Conservation (phyloP, 2,888 invertebrate species). For the Caenorhabditis angaria region DNA sequence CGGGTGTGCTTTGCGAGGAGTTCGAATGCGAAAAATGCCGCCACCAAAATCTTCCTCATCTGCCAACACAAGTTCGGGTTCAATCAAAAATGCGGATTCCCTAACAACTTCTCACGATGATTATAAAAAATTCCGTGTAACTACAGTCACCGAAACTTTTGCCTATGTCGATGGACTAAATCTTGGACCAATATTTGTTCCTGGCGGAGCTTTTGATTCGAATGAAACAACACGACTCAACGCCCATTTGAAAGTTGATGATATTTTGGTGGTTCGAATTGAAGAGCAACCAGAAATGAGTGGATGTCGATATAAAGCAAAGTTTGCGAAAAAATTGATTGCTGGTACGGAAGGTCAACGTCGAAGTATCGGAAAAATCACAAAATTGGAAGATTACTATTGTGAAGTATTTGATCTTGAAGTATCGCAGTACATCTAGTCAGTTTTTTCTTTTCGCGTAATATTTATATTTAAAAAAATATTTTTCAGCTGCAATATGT, state of each 20-base stretch:
- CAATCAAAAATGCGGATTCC: not conserved
- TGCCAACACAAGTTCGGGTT: not conserved
- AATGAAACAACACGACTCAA: slow-evolving; percentile 5
- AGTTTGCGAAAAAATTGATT: slow-evolving; percentile 6
- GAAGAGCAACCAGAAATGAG: slow-evolving; percentile 21
- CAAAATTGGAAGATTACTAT: not conserved
- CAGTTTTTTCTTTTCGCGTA: slow-evolving; percentile 2
- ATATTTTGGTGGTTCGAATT: slow-evolving; percentile 9
- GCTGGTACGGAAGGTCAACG: not conserved
- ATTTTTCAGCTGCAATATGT: slow-evolving; percentile 18
- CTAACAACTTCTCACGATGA: not conserved
- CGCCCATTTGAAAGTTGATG: slow-evolving; percentile 5
- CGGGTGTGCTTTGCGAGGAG: not conserved
- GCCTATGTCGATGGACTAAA: slow-evolving; percentile 10
- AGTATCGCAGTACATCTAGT: not conserved
- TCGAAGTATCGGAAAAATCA: slow-evolving; percentile 6
- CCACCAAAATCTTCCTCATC: not conserved
- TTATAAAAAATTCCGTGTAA: not conserved
- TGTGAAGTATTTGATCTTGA: not conserved
- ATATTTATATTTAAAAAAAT: slow-evolving; percentile 1
- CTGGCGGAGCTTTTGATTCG: slow-evolving; percentile 30
- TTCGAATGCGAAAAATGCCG: not conserved
- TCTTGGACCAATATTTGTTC: slow-evolving; percentile 25
- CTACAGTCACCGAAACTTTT: not conserved
- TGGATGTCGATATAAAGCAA: slow-evolving; percentile 23